These are phyloP conservation scores for Ips typographus DNA, from an alignment of 1,140 invertebrate species.

Conservation along the genomic window DNA sequence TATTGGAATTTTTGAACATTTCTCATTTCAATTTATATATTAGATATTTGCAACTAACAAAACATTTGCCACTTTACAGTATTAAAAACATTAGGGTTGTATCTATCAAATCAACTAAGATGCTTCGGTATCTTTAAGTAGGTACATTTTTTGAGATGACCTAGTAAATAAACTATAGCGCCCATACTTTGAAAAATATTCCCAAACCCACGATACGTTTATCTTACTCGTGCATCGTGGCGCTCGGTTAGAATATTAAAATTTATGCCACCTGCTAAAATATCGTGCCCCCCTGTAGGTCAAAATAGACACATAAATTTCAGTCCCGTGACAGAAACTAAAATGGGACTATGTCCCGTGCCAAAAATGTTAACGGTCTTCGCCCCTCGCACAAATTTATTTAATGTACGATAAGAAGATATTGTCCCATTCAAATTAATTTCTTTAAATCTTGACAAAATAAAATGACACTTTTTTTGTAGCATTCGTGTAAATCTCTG, in stretches of 20 bases:
- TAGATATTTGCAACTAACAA: not conserved
- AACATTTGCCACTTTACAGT: too few species aligned
- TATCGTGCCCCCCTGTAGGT: slow-evolving; percentile 24
- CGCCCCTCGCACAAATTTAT: not conserved
- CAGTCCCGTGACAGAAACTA: slow-evolving; percentile 19
- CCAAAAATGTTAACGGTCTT: slow-evolving; percentile 28
- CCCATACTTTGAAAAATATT: slow-evolving; percentile 4
- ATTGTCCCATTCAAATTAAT: too few species aligned
- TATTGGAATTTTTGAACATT: not conserved
- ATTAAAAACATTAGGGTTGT: not conserved
- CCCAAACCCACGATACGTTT: slow-evolving; percentile 7
- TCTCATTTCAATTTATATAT: not conserved
- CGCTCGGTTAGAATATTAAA: slow-evolving; percentile 19
- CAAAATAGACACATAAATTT: slow-evolving; percentile 28
- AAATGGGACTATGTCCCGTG: slow-evolving; percentile 28
- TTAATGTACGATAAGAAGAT: too few species aligned
- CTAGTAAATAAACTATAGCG: not conserved
- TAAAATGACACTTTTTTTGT: too few species aligned
- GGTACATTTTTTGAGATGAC: not conserved
- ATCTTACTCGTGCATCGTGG: not conserved
- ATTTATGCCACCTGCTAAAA: slow-evolving; percentile 29
- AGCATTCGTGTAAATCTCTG: too few species aligned
- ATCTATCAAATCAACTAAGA: not conserved
- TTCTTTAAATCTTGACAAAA: too few species aligned
- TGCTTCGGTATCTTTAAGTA: not conserved